These are phyloP conservation scores for Nibea coibor DNA, from an alignment of 2,113 vertebrate genomes.

Conservation along the genomic window DNA sequence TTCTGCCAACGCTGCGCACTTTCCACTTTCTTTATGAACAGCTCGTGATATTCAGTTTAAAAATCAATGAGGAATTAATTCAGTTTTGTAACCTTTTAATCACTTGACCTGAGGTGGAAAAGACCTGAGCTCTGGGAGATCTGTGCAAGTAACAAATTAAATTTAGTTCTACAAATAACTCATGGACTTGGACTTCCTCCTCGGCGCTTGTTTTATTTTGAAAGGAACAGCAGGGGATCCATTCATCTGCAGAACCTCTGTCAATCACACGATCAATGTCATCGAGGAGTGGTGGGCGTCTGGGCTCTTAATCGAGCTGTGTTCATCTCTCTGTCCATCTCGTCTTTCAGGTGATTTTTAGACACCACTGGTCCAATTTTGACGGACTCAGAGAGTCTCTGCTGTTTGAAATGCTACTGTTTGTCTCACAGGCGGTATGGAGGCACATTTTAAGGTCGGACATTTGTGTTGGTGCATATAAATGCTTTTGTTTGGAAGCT, in stretches of 20 bases:
- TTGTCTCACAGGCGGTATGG: not conserved
- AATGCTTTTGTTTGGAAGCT: not conserved
- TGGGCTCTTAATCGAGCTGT: constrained; percentile 68
- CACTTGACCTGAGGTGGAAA: not conserved
- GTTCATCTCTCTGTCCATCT: constrained; percentile 42
- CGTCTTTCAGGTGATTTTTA: constrained; percentile 38
- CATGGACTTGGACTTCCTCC: not conserved
- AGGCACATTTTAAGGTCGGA: not conserved
- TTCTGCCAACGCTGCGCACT: not conserved
- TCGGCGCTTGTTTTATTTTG: constrained; percentile 31
- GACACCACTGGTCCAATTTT: constrained; percentile 10
- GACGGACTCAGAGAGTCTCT: not conserved
- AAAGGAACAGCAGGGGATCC: constrained; percentile 67
- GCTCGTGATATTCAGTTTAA: not conserved
- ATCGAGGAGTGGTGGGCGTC: constrained; percentile 36
- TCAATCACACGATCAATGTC: constrained; percentile 62
- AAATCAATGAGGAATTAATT: not conserved
- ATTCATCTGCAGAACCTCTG: constrained; percentile 58
- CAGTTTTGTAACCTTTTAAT: not conserved
- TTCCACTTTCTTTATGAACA: constrained; percentile 12
- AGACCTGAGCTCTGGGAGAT: not conserved
- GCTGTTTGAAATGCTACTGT: not conserved
- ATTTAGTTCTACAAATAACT: constrained; percentile 45
- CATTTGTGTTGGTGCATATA: not conserved
- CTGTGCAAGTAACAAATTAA: constrained; percentile 5